Percentiles rank a stretch among this genome's conserved stretches.
phyloP scores from a whole-genome alignment of 2,888 invertebrate species.

The Troglohyphantes excavatus region DNA sequence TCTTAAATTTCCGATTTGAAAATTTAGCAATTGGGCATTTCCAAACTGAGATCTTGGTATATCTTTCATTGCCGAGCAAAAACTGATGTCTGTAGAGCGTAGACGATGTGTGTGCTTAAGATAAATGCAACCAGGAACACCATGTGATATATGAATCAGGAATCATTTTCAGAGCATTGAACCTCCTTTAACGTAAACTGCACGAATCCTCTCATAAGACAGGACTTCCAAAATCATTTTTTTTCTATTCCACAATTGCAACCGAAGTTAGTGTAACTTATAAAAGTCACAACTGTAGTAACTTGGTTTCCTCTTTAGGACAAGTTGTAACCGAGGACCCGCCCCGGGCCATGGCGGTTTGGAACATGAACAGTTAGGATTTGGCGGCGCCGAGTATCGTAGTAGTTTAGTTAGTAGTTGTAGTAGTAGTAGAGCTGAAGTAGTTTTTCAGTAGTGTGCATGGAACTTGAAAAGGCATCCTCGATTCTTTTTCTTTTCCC shows the following conservation, averaged over 20 bases:
- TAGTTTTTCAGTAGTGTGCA: constrained; percentile 67
- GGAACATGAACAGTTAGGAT: constrained; percentile 75
- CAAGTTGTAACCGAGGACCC: constrained; percentile 36
- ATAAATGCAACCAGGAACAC: background rate
- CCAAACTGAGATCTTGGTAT: too few species aligned
- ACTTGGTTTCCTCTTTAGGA: background rate
- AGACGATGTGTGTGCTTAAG: background rate
- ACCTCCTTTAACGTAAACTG: background rate
- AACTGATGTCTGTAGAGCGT: too few species aligned
- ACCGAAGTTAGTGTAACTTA: background rate
- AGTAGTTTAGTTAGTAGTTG: constrained; percentile 34
- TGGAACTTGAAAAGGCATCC: constrained; percentile 78
- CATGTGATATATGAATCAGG: background rate
- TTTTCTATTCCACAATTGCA: background rate
- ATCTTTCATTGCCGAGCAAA: too few species aligned
- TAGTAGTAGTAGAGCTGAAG: constrained; percentile 54
- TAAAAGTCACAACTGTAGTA: background rate
- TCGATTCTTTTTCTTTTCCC: constrained; percentile 50
- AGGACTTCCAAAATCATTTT: too few species aligned
- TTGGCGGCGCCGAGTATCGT: constrained; percentile 67
- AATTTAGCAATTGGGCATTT: too few species aligned
- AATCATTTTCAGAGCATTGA: background rate
- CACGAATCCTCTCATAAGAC: too few species aligned
- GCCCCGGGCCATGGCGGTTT: constrained; percentile 71
- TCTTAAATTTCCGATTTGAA: too few species aligned